These are phyloP conservation scores for Plagodis pulveraria DNA, from an alignment of 2,888 invertebrate species.

Conservation along the genomic window DNA sequence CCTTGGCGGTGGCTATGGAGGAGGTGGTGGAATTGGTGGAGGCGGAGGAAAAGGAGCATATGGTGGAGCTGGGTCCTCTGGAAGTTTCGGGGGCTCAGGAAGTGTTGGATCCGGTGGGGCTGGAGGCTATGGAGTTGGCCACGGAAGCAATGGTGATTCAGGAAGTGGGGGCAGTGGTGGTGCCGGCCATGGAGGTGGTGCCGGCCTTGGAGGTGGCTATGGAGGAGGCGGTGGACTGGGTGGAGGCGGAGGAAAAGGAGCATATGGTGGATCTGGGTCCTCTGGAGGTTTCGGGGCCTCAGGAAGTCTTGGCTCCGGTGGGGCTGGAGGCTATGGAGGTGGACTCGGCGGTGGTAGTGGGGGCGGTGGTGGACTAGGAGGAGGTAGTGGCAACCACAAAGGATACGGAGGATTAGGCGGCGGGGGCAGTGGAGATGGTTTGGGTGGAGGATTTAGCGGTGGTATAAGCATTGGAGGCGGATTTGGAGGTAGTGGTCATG, in stretches of 20 bases:
- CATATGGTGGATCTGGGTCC: slow-evolving; percentile 32
- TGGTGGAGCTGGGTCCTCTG: slow-evolving; percentile 32
- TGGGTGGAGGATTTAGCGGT: slow-evolving; percentile 17
- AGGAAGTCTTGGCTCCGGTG: neutral
- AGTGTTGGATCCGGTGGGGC: no score
- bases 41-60: slow-evolving; percentile 34
- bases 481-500: slow-evolving; percentile 28
- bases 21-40: slow-evolving; percentile 35
- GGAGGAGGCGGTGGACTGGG: slow-evolving; percentile 34
- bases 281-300: slow-evolving; percentile 39
- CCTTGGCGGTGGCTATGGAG: slow-evolving; percentile 27
- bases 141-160: no score
- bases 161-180: slow-evolving; percentile 52
- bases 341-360: slow-evolving; percentile 48
- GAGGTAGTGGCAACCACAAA: neutral
- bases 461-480: slow-evolving; percentile 12
- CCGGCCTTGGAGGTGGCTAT: slow-evolving; percentile 16
- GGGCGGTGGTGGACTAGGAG: slow-evolving; percentile 39
- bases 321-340: neutral
- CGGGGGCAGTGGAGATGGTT: slow-evolving; percentile 34
- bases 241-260: slow-evolving; percentile 40
- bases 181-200: slow-evolving; percentile 26
- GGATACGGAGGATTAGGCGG: slow-evolving; percentile 40
- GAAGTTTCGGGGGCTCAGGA: no score
- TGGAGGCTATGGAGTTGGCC: no score